A percentile compares a stretch with the other conserved stretches of the same genome.
Conservation (phyloP, 2,888 invertebrate genomes). For the Eupithecia abbreviata region DNA sequence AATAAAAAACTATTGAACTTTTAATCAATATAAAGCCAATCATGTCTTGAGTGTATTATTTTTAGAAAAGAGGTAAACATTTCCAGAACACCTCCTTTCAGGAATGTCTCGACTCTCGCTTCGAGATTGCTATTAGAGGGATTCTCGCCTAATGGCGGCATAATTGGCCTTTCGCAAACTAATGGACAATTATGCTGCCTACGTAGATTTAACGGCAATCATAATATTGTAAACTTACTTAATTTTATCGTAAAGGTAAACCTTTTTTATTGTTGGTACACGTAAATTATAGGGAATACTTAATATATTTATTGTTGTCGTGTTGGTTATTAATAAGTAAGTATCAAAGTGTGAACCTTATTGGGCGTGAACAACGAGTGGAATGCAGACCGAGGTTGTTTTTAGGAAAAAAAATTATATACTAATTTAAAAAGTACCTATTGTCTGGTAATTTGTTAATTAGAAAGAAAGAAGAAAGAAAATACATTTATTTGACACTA, state of each 20-base stretch:
- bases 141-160: slow-evolving; percentile 79
- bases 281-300: neutral
- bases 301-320: too few species aligned
- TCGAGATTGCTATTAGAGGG: slow-evolving; percentile 79
- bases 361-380: too few species aligned
- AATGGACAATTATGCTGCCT: slow-evolving; percentile 79
- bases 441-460: too few species aligned
- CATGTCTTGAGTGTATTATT: neutral
- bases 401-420: too few species aligned
- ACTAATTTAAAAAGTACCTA: too few species aligned
- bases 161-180: slow-evolving; percentile 81
- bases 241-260: slow-evolving; percentile 2
- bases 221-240: slow-evolving; percentile 55
- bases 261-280: neutral
- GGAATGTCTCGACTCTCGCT: slow-evolving; percentile 47
- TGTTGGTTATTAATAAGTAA: too few species aligned
- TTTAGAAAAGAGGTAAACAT: neutral
- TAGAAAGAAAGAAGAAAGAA: too few species aligned
- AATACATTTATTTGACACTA: too few species aligned
- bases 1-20: too few species aligned
- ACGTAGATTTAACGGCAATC: slow-evolving; percentile 63
- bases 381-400: too few species aligned
- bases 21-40: neutral
- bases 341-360: too few species aligned
- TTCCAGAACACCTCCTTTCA: slow-evolving; percentile 38